Evolutionary conservation across 2,113 vertebrate genomes (phyloP).

Genomic region (Colistium nudipinnis): DNA sequence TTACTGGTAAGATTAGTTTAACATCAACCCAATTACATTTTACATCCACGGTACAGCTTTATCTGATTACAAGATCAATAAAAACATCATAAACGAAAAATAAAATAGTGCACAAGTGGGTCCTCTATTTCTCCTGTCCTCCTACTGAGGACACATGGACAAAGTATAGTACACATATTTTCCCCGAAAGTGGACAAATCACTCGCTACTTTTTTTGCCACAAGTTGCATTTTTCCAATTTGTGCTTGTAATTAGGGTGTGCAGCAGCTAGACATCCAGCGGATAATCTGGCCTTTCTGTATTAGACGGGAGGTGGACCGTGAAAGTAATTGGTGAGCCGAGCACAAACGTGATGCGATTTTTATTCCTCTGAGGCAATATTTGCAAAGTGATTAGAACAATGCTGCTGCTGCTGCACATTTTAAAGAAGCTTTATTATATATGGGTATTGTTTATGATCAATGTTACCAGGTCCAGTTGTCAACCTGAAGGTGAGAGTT

Average conservation of each 20-base stretch:
- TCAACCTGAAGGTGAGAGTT: slow-evolving; percentile 50
- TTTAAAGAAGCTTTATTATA: slow-evolving; percentile 67
- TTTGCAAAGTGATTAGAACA: slow-evolving; percentile 79
- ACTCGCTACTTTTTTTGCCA: slow-evolving; percentile 57
- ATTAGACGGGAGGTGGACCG: slow-evolving; percentile 79
- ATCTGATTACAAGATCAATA: slow-evolving; percentile 58
- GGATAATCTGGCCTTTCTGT: slow-evolving; percentile 82
- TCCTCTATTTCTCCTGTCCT: slow-evolving; percentile 38
- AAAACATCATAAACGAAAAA: slow-evolving; percentile 47
- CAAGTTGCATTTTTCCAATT: slow-evolving; percentile 75
- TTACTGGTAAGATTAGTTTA: slow-evolving; percentile 65
- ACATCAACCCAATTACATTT: slow-evolving; percentile 69
- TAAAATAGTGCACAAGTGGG: slow-evolving; percentile 38
- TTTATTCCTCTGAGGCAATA: slow-evolving; percentile 76
- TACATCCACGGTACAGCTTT: slow-evolving; percentile 45
- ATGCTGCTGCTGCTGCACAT: slow-evolving; percentile 65
- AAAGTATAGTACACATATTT: slow-evolving; percentile 65
- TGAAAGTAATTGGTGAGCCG: slow-evolving; percentile 84
- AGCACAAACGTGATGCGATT: slow-evolving; percentile 81
- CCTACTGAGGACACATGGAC: slow-evolving; percentile 39
- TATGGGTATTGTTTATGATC: slow-evolving; percentile 57
- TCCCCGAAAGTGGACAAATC: slow-evolving; percentile 56
- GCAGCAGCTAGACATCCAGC: slow-evolving; percentile 73
- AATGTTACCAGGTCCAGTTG: slow-evolving; percentile 60
- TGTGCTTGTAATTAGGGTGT: slow-evolving; percentile 81